These are phyloP conservation scores for Plutella xylostella DNA, from an alignment of 2,888 invertebrate species.

Conservation along the genomic window DNA sequence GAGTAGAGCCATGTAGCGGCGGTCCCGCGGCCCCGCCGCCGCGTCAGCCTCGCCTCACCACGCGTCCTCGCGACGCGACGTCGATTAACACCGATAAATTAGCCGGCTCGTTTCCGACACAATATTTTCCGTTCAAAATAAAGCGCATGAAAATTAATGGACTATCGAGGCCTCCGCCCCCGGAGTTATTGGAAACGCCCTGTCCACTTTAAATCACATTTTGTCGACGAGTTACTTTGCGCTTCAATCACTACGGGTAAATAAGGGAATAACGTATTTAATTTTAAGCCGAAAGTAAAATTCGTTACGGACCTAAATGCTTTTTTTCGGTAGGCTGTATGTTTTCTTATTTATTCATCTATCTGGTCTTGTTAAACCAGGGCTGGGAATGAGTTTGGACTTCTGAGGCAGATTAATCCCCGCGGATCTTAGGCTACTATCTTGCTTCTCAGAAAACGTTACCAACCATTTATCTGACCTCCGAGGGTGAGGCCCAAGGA, in stretches of 20 bases:
- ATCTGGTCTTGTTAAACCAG: not conserved
- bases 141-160: slow-evolving; percentile 30
- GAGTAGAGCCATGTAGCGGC: not conserved
- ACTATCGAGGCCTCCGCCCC: slow-evolving; percentile 21
- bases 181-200: slow-evolving; percentile 23
- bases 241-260: slow-evolving; percentile 3
- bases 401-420: slow-evolving; percentile 22
- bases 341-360: too few relatives aligned
- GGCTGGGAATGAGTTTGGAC: not conserved
- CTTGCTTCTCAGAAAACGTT: slow-evolving; percentile 26
- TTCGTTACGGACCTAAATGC: not conserved
- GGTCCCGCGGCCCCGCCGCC: too few relatives aligned
- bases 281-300: not conserved
- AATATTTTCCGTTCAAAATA: slow-evolving; percentile 29
- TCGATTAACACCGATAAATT: slow-evolving; percentile 39
- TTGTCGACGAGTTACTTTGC: slow-evolving; percentile 4
- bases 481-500: slow-evolving; percentile 19
- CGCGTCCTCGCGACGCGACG: too few relatives aligned
- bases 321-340: too few relatives aligned
- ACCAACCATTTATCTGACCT: slow-evolving; percentile 27
- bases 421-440: slow-evolving; percentile 21
- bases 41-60: too few relatives aligned
- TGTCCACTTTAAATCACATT: slow-evolving; percentile 6
- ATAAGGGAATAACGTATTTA: not conserved
- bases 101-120: slow-evolving; percentile 25